A percentile compares a stretch with the other conserved stretches of the same genome.
Conservation (phyloP, 2,797 vertebrate genomes). For the Enteromius unitaeniatus region DNA sequence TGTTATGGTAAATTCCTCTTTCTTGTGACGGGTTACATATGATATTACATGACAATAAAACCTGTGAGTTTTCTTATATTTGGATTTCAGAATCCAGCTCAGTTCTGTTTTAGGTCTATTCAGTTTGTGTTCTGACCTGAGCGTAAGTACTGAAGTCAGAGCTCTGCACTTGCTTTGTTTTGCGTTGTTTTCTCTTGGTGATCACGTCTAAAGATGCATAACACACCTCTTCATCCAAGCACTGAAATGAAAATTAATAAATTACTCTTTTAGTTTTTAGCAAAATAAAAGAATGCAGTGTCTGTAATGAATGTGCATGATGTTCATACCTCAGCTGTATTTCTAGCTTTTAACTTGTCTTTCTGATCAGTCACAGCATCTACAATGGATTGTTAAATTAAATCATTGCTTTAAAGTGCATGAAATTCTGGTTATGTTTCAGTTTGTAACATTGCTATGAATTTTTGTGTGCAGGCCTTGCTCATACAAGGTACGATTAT, state of each 20-base stretch:
- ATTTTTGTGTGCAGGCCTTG: neutral
- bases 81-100: neutral
- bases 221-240: constrained; percentile 9
- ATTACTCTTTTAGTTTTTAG: neutral
- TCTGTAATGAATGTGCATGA: neutral
- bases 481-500: neutral
- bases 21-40: neutral
- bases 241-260: neutral
- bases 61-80: neutral
- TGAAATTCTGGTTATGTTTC: neutral
- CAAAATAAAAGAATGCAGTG: neutral
- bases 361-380: neutral
- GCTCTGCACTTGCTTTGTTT: constrained; percentile 13
- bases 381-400: neutral
- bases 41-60: neutral
- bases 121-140: constrained; percentile 16
- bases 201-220: constrained; percentile 32
- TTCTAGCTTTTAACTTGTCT: neutral
- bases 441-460: neutral
- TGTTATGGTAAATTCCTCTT: neutral
- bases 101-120: neutral
- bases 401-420: neutral
- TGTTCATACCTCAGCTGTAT: constrained; percentile 3
- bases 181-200: neutral
- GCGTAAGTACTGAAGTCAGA: constrained; percentile 17